phyloP scores from a whole-genome alignment of 2,113 vertebrate species.

The Myodes glareolus region DNA sequence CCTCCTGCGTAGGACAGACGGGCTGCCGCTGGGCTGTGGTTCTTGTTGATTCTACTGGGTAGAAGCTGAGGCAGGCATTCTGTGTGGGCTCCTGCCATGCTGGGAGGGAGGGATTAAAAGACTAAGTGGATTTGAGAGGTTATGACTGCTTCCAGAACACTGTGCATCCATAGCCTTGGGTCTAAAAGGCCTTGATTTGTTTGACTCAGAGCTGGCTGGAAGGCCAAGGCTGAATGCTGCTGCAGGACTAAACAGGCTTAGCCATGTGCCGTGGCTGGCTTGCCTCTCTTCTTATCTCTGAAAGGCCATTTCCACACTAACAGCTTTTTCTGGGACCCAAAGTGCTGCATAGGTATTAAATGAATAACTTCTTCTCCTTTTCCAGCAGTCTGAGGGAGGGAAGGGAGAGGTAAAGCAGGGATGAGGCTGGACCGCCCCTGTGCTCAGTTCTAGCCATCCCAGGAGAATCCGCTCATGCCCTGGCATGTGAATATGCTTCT shows the following conservation, averaged over 20 bases:
- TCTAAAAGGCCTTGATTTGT: slow-evolving; percentile 60
- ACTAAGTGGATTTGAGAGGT: slow-evolving; percentile 68
- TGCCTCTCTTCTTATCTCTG: not conserved
- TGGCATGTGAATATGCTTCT: not conserved
- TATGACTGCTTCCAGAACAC: slow-evolving; percentile 70
- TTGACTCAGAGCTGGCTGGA: slow-evolving; percentile 60
- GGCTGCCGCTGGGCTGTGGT: not conserved
- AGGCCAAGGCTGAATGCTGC: slow-evolving; percentile 77
- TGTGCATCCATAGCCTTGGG: slow-evolving; percentile 56
- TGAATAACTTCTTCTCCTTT: not conserved
- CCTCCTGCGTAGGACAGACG: not conserved
- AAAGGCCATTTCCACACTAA: not conserved
- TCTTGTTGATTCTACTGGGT: not conserved
- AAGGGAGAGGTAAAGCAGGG: not conserved
- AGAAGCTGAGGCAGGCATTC: not conserved
- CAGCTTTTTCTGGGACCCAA: not conserved
- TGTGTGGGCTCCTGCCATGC: not conserved
- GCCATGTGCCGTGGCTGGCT: not conserved
- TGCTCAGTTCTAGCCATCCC: no score
- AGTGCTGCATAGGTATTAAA: not conserved
- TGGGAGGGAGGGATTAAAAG: slow-evolving; percentile 55
- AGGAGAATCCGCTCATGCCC: no score
- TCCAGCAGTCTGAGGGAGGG: not conserved
- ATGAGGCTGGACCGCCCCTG: no score
- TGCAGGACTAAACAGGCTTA: slow-evolving; percentile 65